These are phyloP conservation scores for Papilio gigon DNA, from an alignment of 2,888 invertebrate genomes.

Conservation along the genomic window DNA sequence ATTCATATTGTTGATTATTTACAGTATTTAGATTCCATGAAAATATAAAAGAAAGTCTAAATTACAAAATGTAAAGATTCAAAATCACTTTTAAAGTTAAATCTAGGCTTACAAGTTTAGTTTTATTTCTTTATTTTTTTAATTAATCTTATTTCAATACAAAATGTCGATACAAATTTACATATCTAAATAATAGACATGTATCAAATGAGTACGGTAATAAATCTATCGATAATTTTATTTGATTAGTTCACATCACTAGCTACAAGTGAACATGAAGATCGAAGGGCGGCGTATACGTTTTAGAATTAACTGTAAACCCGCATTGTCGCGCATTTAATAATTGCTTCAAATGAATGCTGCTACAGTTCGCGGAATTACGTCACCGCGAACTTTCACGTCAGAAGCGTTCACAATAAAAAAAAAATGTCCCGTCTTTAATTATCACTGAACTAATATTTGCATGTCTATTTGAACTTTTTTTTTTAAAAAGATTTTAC, in stretches of 20 bases:
- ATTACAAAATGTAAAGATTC: background rate
- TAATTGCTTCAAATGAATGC: conserved; percentile 28
- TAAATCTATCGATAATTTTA: conserved; percentile 12
- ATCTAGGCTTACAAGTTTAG: no score
- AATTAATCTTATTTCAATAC: no score
- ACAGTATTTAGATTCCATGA: background rate
- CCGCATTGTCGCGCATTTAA: conserved; percentile 51
- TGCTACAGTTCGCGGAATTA: background rate
- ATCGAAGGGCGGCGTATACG: conserved; percentile 60
- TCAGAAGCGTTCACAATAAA: no score
- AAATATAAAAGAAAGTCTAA: rapidly evolving
- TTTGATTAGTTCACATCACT: conserved; percentile 50
- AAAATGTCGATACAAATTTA: no score
- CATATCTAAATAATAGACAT: no score
- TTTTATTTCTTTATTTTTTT: no score
- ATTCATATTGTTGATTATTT: no score
- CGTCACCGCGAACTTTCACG: background rate
- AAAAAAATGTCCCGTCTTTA: no score
- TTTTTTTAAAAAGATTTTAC: no score
- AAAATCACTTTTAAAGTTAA: no score
- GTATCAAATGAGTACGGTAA: no score
- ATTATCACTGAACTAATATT: background rate
- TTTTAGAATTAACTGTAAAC: conserved; percentile 50
- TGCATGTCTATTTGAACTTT: no score
- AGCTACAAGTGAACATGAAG: conserved; percentile 58